These are phyloP conservation scores for Holcopasites calliopsidis DNA, from an alignment of 1,140 invertebrate genomes.

Conservation along the genomic window DNA sequence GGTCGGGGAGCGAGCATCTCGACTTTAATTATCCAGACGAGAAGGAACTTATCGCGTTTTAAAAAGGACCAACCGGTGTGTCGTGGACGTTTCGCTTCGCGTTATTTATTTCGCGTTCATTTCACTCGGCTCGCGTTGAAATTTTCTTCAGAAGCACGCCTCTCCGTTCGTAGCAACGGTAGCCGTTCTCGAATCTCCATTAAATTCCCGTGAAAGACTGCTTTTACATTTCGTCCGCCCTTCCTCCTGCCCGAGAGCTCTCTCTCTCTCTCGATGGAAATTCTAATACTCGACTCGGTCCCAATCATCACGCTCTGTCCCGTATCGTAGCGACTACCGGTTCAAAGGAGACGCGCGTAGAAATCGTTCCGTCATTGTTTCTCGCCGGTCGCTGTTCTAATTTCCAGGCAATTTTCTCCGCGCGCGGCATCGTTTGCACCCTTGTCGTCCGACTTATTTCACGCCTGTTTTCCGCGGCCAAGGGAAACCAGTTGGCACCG, in stretches of 20 bases:
- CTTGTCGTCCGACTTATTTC: background rate
- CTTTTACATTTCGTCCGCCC: conserved; percentile 17
- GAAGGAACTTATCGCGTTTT: background rate
- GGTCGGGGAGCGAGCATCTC: too few relatives aligned
- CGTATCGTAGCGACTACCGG: background rate
- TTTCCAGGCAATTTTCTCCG: background rate
- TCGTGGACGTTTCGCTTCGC: background rate
- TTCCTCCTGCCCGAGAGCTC: background rate
- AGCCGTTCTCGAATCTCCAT: conserved; percentile 18
- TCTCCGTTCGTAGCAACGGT: background rate
- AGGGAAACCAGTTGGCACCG: background rate
- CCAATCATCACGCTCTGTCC: conserved; percentile 39
- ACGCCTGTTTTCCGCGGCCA: too few relatives aligned
- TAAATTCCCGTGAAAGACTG: conserved; percentile 31
- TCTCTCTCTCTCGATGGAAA: conserved; percentile 35
- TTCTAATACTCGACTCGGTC: conserved; percentile 31
- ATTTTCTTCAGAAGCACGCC: conserved; percentile 6
- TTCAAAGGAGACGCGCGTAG: background rate
- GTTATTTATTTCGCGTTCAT: background rate
- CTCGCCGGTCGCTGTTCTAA: background rate
- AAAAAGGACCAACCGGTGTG: background rate
- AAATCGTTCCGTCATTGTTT: conserved; percentile 14
- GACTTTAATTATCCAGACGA: conserved; percentile 5
- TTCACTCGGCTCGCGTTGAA: background rate
- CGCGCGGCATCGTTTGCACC: too few relatives aligned